phyloP scores from a whole-genome alignment of 2,797 vertebrate genomes.

The Crypturellus tataupa region DNA sequence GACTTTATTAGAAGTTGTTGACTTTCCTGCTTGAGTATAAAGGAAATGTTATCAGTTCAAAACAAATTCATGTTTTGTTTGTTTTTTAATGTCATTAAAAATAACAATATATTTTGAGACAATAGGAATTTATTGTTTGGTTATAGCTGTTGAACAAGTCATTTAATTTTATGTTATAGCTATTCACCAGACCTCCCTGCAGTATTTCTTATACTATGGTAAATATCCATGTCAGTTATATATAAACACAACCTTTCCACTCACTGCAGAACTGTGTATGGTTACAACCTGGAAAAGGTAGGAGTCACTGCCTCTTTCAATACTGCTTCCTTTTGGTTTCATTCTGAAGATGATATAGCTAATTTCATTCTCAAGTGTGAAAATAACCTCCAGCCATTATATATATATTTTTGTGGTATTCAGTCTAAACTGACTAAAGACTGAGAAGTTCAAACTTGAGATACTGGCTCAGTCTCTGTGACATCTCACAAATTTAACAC shows the following conservation, averaged over 20 bases:
- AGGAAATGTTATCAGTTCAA: background rate
- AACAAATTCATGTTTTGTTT: background rate
- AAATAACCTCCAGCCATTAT: background rate
- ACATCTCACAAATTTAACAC: conserved; percentile 13
- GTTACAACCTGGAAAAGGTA: background rate
- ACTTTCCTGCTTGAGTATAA: background rate
- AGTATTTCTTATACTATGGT: background rate
- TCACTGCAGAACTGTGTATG: background rate
- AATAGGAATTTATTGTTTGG: background rate
- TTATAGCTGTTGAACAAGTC: background rate
- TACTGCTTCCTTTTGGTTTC: background rate
- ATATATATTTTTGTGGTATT: conserved; percentile 4
- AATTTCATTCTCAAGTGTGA: conserved; percentile 12
- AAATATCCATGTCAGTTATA: background rate
- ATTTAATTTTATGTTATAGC: background rate
- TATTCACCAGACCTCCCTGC: background rate
- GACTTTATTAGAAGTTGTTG: background rate
- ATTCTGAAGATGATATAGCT: background rate
- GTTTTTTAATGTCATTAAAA: background rate
- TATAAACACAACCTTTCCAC: background rate
- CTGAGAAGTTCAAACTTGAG: conserved; percentile 27
- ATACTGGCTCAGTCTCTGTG: background rate
- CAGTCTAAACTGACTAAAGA: conserved; percentile 22
- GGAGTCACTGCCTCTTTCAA: background rate
- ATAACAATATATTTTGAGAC: background rate